Evolutionary conservation across 2,113 vertebrate species (phyloP), one percentile per base, ranked within the genome.

Genomic region (Chascanopsetta lugubris): DNA sequence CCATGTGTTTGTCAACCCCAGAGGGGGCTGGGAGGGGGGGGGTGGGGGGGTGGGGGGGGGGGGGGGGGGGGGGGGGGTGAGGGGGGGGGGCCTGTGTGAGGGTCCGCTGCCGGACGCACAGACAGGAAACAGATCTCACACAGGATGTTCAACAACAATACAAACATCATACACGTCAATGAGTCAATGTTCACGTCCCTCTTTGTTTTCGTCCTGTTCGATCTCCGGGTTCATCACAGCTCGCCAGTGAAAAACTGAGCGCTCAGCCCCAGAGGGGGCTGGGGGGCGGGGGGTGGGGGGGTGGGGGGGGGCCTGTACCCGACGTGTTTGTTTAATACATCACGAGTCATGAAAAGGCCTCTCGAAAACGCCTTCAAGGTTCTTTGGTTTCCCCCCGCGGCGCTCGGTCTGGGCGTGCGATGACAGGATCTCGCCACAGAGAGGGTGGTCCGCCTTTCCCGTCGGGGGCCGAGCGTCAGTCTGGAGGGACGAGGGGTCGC

Each of bases 1-100:
- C 72, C 85, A 67, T 86, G 58, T 83, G 81, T 87, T 84, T 77
- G 79, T 85, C 84, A 85, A 69, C 64, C 69, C 58, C 47, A 46
- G 68, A 72, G 56, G 54, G 48, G 2, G 58, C 61, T 82, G 76
- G 85, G 87, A 77, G 68, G 72, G 83, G 53, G 54, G 66, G 36
- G 71, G 72, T 24, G 64, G 50, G 29, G 29, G 8, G 29, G 8
- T 4, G 8, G 29, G 8, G 29, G 29, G 29, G 8, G 29, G 29
- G 8, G 8, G 8, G n/a, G n/a, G n/a, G n/a, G n/a, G n/a, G n/a
- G n/a, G n/a, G n/a, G n/a, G n/a, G n/a, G n/a, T n/a, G n/a, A n/a
- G n/a, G n/a, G n/a, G n/a, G n/a, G n/a, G n/a, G n/a, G n/a, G n/a
- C n/a, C n/a, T n/a, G n/a, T n/a, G n/a, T n/a, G n/a, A n/a, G n/a